Evolutionary conservation across 2,888 invertebrate species (phyloP), one percentile per base, ranked within the genome.

Genomic region (Rhamphomyia laevipes): DNA sequence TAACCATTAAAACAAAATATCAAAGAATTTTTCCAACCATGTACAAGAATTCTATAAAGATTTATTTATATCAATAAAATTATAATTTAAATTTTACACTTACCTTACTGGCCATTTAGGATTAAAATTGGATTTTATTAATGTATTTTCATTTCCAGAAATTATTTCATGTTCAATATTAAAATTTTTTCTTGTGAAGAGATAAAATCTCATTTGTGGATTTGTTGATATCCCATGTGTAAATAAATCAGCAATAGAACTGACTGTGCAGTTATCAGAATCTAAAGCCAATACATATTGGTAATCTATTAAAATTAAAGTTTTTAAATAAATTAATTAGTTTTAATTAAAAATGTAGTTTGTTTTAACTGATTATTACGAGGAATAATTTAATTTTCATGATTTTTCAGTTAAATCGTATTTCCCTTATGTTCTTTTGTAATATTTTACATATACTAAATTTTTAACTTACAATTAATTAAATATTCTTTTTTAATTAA

Each of bases 21-120:
- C 15, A 60, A 59, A 46, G 62, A 62, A 49, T 63, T 63, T 61
- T 63, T 65, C 65, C 66, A 68, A 15, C 68, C 68, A 42, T 68
- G 68, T 2, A 66, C 57, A 43, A 66, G 58, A 37, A 66, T 55
- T 27, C 61, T 59, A 49, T 11, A 51, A 11, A 50, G 47, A 33
- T 37, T 9, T 30, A 30, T 30, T 9, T 6, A 30, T 9, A 30
- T n/a, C 30, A 30, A 35, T n/a, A 35, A n/a, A 35, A 15, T 37
- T 37, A 11, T 17, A 38, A 38, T 16, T n/a, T n/a, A n/a, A 38
- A 38, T 17, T 38, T 16, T 38, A 16, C 17, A 16, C 13, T 5
- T 35, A 38, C 38, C 38, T 17, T 16, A 17, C 17, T 17, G 38
- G 38, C 38, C 38, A 38, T 15, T 17, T 38, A 7, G 10, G 2